Conservation (phyloP, 2,113 vertebrate species). For the Rousettus leschenaultii region DNA sequence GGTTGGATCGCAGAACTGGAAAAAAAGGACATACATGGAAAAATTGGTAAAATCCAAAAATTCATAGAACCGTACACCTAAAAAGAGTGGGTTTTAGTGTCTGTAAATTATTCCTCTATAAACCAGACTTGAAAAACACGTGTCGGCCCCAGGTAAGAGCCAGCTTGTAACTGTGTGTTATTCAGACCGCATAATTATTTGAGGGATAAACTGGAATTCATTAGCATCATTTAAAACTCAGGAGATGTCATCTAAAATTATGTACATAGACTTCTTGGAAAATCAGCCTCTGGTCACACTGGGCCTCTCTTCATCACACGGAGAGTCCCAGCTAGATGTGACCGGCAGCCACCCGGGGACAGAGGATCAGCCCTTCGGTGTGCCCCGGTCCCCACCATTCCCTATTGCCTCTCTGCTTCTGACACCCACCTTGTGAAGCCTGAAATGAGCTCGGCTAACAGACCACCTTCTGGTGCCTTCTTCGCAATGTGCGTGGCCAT, state of each 20-base stretch:
- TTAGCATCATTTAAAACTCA: neutral
- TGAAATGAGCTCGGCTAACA: neutral
- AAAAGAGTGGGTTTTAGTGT: neutral
- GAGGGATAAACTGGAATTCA: neutral
- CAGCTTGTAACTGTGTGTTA: neutral
- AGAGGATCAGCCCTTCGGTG: neutral
- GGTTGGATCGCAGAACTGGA: neutral
- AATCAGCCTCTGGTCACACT: neutral
- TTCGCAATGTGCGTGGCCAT: neutral
- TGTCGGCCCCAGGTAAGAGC: neutral
- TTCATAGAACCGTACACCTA: neutral
- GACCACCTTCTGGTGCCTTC: neutral
- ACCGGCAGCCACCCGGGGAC: neutral
- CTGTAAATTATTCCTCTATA: neutral
- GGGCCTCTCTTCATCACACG: neutral
- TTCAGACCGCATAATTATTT: neutral
- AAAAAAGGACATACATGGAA: neutral
- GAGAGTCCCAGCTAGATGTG: neutral
- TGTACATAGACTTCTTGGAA: neutral
- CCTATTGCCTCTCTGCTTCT: neutral
- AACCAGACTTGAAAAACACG: neutral
- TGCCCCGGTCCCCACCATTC: neutral
- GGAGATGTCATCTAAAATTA: neutral
- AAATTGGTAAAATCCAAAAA: neutral
- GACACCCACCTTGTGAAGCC: neutral